Conservation (phyloP, 2,888 invertebrate species). For the Metallyticus violacea region DNA sequence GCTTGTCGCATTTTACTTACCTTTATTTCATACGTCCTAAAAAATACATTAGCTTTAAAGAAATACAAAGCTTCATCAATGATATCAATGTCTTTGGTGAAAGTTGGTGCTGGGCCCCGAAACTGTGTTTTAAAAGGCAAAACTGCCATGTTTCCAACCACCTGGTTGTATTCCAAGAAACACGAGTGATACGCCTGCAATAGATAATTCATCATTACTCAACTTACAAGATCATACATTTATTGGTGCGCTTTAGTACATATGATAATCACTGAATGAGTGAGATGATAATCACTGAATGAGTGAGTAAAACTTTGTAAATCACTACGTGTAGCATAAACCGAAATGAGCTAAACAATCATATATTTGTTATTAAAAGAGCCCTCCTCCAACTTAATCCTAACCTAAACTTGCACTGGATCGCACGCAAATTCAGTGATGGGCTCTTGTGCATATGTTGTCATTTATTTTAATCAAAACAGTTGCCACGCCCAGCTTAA, state of each 20-base stretch:
- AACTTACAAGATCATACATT: too few species aligned
- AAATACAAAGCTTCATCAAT: conserved; percentile 96
- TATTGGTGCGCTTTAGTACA: too few species aligned
- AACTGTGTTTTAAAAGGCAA: conserved; percentile 86
- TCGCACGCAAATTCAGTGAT: too few species aligned
- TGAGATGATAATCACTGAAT: too few species aligned
- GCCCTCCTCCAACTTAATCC: too few species aligned
- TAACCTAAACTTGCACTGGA: too few species aligned
- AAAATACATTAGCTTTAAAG: conserved; percentile 99
- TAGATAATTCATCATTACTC: too few species aligned
- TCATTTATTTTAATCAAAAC: not conserved
- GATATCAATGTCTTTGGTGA: conserved; percentile 73
- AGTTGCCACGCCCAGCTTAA: not conserved
- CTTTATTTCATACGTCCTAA: conserved; percentile 98
- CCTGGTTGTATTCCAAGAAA: conserved; percentile 67
- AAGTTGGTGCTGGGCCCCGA: conserved; percentile 86
- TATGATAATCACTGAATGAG: too few species aligned
- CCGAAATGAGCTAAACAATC: too few species aligned
- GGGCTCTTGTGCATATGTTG: not conserved
- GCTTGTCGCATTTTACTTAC: conserved; percentile 48
- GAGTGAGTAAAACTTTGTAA: too few species aligned
- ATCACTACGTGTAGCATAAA: too few species aligned
- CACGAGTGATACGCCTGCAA: conserved; percentile 93
- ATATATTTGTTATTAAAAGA: too few species aligned
- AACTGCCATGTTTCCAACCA: conserved; percentile 89